phyloP scores from a whole-genome alignment of 2,888 invertebrate species.

The Rotaria socialis region DNA sequence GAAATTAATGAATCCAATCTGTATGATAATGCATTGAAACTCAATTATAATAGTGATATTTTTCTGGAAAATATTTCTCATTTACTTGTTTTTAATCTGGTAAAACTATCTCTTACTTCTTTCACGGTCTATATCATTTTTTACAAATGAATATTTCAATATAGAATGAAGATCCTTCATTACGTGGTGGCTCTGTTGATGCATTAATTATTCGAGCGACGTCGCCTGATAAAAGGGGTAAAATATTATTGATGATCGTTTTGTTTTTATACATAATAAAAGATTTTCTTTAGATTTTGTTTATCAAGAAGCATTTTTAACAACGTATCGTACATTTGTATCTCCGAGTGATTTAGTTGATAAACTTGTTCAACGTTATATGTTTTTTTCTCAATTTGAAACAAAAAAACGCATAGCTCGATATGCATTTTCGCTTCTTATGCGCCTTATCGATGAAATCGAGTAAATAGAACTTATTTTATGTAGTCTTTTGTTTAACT shows the following conservation, averaged over 20 bases:
- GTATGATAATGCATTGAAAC: background rate
- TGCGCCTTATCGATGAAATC: constrained; percentile 87
- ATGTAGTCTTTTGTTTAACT: background rate
- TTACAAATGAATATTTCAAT: background rate
- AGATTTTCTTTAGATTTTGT: constrained; percentile 65
- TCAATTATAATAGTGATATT: background rate
- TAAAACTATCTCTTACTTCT: background rate
- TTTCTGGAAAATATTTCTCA: background rate
- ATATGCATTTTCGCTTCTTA: constrained; percentile 83
- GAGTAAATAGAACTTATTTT: constrained; percentile 69
- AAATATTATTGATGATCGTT: constrained; percentile 31
- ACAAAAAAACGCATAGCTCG: constrained; percentile 69
- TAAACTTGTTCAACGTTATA: constrained; percentile 76
- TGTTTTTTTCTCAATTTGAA: constrained; percentile 67
- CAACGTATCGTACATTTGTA: constrained; percentile 92
- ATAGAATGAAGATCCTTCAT: constrained; percentile 51
- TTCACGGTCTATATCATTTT: too few relatives aligned
- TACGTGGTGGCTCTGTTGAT: constrained; percentile 85
- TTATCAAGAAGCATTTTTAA: constrained; percentile 94
- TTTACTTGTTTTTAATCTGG: constrained; percentile 20
- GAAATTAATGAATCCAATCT: background rate
- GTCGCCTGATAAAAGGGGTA: constrained; percentile 77
- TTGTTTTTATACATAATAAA: background rate
- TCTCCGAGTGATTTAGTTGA: constrained; percentile 77
- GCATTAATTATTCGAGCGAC: constrained; percentile 92